Base-by-base conservation (phyloP, 2,113 vertebrate species). In the Leptocoma aspasia region DNA sequence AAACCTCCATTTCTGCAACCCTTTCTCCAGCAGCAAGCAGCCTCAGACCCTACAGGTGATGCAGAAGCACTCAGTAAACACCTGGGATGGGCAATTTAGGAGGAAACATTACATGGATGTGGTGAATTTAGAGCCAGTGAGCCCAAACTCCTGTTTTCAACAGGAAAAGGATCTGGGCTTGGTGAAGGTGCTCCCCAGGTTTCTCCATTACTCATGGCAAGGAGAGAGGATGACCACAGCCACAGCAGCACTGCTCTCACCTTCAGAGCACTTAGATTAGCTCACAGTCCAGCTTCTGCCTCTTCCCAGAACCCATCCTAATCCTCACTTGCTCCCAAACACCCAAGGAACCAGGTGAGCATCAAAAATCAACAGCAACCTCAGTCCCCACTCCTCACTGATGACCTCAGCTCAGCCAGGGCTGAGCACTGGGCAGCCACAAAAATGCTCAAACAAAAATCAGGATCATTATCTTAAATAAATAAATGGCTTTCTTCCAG, bases 161-260 rank as follows among this genome's bases (percentile, higher is more conserved):
- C 23, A 45, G 22, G 14, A 82, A 26, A 52, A 37, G 28, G 10
- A 26, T 1, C 0, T 33, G 9, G 14, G 37, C 35, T 33, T 28
- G 45, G 37, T 33, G 33, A 30, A 76, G 33, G 41, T 47, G 81
- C 19, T 78, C 37, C 35, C 30, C 30, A 23, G 35, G 50, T 66
- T 73, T 76, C 64, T 80, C 30, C 52, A 71, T 20, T 11, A 2
- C 42, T 45, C 50, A 11, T 1, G 5, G 47, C 30, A 86, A 60
- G 26, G 41, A 70, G 22, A 33, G 13, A 78, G 24, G 42, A 89
- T 3, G 18, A 15, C 19, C n/a, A 53, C 16, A 65, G 52, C 4
- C 19, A 12, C 0, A 0, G 41, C 49, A 87, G 30, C 64, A 5
- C 33, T 75, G 66, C 27, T 82, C 39, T 83, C 11, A 5, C 4